Evolutionary conservation across 37 sponge, comb jelly and placozoan species (phyloP), one percentile per base, ranked within the genome.

Genomic region (Cliona cf. orientalis): DNA sequence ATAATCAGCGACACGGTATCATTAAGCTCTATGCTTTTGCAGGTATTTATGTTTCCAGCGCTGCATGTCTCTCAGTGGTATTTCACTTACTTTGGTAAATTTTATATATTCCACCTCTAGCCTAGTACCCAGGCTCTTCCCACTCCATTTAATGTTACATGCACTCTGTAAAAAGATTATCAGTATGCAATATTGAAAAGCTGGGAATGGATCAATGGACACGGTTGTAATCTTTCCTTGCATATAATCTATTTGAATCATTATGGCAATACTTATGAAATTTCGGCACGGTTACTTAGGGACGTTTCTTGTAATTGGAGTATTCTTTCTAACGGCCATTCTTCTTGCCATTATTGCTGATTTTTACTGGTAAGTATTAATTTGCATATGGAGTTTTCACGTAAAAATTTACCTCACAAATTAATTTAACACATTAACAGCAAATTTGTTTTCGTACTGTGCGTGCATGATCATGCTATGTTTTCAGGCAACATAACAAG

Each of bases 341-440:
- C 84, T 90, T 57, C 58, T 93, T 42, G 94, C 94, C n/a, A 85
- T 93, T 34, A 89, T 93, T 72, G 94, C 85, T 39, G 84, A 93
- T 40, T 44, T 71, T 29, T 93, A 93, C 70, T 93, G 94, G 94
- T 89, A 61, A 63, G 82, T n/a, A n/a, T n/a, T n/a, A n/a, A n/a
- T n/a, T 55, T 72, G 35, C 11, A 26, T 76, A 73, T 29, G 26
- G 17, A 46, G n/a, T n/a, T n/a, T n/a, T n/a, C 7, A 42, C 29
- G 26, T 72, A 36, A 6, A 32, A 22, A 23, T 72, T 46, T 72
- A 72, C 7, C 6, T 5, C 3, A n/a, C 26, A 3, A n/a, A n/a
- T n/a, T n/a, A n/a, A n/a, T n/a, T n/a, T n/a, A n/a, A n/a, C n/a
- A n/a, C n/a, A n/a, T 14, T 33, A 40, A 33, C 41, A 37, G 69